Evolutionary conservation across 2,797 vertebrate species (phyloP).

Genomic region (Chiroxiphia lanceolata): DNA sequence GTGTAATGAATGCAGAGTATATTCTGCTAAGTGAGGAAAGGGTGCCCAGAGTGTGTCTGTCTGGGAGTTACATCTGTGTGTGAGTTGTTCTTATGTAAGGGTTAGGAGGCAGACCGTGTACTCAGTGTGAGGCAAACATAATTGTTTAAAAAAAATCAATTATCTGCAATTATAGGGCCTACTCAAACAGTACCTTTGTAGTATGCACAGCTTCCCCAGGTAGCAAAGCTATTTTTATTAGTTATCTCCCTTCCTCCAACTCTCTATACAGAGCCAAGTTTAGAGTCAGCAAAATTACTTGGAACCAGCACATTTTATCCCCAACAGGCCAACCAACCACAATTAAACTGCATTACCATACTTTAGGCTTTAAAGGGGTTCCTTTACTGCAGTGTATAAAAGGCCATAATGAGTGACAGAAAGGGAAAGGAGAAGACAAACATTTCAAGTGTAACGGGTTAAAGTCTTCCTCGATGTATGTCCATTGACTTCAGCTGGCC

Average conservation of each 20-base stretch:
- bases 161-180: background rate
- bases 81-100: background rate
- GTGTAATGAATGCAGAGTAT: background rate
- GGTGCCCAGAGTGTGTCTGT: background rate
- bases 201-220: background rate
- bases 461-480: background rate
- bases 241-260: background rate
- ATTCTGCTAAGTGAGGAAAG: background rate
- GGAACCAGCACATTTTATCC: background rate
- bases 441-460: background rate
- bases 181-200: background rate
- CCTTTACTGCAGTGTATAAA: background rate
- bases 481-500: background rate
- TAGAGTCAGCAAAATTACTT: slow-evolving; percentile 49
- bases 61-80: background rate
- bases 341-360: slow-evolving; percentile 37
- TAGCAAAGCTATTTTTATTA: slow-evolving; percentile 14
- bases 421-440: background rate
- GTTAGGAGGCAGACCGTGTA: background rate
- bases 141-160: slow-evolving; percentile 30
- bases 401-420: background rate
- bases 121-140: background rate
- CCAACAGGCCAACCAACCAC: background rate
- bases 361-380: slow-evolving; percentile 26
- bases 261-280: background rate